Conservation (phyloP, 1,140 invertebrate species). For the Aculops lycopersici region DNA sequence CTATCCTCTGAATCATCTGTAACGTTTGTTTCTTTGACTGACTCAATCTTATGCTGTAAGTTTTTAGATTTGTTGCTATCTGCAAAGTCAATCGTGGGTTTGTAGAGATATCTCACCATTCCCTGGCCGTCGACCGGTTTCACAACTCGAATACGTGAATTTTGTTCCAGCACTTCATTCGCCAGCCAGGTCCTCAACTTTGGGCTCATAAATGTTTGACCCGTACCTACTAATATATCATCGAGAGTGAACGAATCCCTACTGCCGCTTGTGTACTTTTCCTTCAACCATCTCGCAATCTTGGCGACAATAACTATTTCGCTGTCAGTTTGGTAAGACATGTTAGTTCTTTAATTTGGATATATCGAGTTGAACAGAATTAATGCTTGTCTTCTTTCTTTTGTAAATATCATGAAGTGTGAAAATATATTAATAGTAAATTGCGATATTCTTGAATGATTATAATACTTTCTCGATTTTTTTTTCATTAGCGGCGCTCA, state of each 20-base stretch:
- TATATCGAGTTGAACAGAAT: no score
- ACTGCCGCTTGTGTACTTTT: constrained; percentile 59
- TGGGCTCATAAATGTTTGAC: constrained; percentile 61
- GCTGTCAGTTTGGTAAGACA: no score
- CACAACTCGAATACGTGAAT: constrained; percentile 52
- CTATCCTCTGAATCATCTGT: constrained; percentile 7
- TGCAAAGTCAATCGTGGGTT: constrained; percentile 65
- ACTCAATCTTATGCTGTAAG: no score
- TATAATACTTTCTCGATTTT: no score
- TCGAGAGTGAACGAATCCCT: constrained; percentile 61
- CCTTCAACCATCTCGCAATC: constrained; percentile 83
- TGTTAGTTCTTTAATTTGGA: no score
- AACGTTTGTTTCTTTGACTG: no score
- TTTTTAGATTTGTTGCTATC: no score
- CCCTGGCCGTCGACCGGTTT: constrained; percentile 23
- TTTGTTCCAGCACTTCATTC: constrained; percentile 36
- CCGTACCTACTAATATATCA: constrained; percentile 91
- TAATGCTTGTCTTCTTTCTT: no score
- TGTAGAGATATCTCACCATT: constrained; percentile 50
- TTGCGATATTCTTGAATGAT: no score
- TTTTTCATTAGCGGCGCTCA: no score
- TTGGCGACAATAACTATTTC: constrained; percentile 73
- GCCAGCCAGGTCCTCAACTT: constrained; percentile 23
- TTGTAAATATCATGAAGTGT: no score
- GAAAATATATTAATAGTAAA: no score